Percentiles rank a stretch among this genome's conserved stretches.
phyloP scores from a whole-genome alignment of 2,113 vertebrate species.

The Ranitomeya variabilis region DNA sequence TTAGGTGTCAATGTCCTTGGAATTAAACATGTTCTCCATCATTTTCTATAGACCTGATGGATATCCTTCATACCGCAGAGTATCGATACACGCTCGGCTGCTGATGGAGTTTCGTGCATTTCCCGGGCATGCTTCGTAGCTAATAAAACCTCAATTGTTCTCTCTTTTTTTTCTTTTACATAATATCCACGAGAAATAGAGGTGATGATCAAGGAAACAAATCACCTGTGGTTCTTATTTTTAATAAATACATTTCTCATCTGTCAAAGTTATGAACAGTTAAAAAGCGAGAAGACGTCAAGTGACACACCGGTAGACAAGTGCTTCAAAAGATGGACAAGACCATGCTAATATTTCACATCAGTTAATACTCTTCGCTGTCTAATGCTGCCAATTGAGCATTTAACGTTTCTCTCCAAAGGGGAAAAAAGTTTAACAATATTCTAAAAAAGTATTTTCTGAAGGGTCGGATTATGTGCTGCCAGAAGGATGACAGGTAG shows the following conservation, averaged over 20 bases:
- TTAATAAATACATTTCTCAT: conserved; percentile 21
- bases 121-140: background rate
- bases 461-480: background rate
- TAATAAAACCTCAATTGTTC: background rate
- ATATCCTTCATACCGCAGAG: background rate
- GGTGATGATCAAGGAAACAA: background rate
- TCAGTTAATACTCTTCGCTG: background rate
- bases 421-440: background rate
- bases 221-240: conserved; percentile 24
- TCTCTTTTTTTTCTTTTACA: no score
- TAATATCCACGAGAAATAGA: background rate
- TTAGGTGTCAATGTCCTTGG: background rate
- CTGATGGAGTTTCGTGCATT: background rate
- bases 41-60: background rate
- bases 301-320: background rate
- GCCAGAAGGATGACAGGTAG: conserved; percentile 23
- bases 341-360: conserved; percentile 23
- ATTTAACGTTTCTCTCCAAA: background rate
- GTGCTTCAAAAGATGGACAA: conserved; percentile 9
- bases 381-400: background rate
- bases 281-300: background rate
- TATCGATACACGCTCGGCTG: background rate
- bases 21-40: background rate
- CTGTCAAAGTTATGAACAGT: conserved; percentile 24
- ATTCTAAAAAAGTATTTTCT: background rate